Evolutionary conservation across 2,797 vertebrate species (phyloP), one percentile per base, ranked within the genome.

Genomic region (Sandelia bainsii): DNA sequence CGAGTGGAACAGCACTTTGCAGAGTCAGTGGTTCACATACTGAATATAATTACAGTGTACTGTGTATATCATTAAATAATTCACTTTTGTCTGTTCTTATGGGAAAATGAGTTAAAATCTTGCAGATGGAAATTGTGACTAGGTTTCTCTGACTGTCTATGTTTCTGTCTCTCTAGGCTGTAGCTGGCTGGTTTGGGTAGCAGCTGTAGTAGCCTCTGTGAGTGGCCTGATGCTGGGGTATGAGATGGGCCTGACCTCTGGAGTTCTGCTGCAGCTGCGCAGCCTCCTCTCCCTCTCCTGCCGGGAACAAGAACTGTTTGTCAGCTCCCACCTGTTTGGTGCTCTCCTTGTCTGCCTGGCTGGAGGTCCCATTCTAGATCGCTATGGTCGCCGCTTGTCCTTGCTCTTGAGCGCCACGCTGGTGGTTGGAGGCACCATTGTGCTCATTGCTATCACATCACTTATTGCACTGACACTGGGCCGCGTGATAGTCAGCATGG

Each of bases 211-310:
- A 10, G 97, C 97, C n/a, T 96, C 97, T 1, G 22, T 97, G 82
- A 98, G 97, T 27, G 98, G 97, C 82, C 93, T 99, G 88, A 95
- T 98, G 91, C 92, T 98, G 92, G 98, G 98, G 14, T 99, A 99
- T 25, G 97, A 98, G 83, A 84, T 98, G 82, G 96, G 96, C 62
- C 92, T 99, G 80, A 98, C 97, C 82, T 98, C 97, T 0, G 97
- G 97, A 59, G 96, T 96, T 44, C 94, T 99, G 84, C 95, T 99
- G 54, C 97, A 98, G 85, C 94, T 99, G 86, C 94, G 94, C 46
- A 94, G 86, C 10, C 69, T 93, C 52, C 90, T 99, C 76, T 78
- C 88, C 3, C 95, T 99, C 9, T 95, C 95, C 42, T 99, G 98
- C 83, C 94, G 87, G 3, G 89, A 97, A 77, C 98, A 99, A 89